phyloP scores from a whole-genome alignment of 2,888 invertebrate species.

The Lobophora halterata region DNA sequence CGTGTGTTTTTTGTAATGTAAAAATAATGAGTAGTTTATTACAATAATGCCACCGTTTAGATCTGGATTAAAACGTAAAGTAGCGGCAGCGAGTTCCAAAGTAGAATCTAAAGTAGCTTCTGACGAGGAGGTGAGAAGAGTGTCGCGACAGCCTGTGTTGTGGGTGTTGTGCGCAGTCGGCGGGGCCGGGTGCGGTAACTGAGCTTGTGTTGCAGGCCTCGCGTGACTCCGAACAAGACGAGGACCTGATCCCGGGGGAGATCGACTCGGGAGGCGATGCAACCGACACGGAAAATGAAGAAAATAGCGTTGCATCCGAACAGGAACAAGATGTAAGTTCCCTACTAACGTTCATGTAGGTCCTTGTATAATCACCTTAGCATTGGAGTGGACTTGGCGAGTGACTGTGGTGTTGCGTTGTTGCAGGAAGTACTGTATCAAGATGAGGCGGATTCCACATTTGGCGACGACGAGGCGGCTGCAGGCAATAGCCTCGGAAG shows the following conservation, averaged over 20 bases:
- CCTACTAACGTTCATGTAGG: not conserved
- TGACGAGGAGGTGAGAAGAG: constrained; percentile 41
- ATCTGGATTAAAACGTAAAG: constrained; percentile 65
- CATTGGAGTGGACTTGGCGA: too few relatives aligned
- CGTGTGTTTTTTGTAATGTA: constrained; percentile 7
- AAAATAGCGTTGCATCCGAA: constrained; percentile 62
- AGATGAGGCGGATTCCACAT: constrained; percentile 76
- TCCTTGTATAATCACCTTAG: too few relatives aligned
- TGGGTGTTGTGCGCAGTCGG: too few relatives aligned
- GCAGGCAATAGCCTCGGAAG: constrained; percentile 34
- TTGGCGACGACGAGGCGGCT: constrained; percentile 49
- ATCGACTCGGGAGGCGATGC: constrained; percentile 52
- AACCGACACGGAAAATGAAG: constrained; percentile 67
- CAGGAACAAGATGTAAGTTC: constrained; percentile 66
- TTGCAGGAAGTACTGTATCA: constrained; percentile 75
- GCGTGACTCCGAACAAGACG: constrained; percentile 36
- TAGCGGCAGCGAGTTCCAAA: constrained; percentile 33
- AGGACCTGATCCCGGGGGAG: constrained; percentile 49
- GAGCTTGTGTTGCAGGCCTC: constrained; percentile 9
- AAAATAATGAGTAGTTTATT: constrained; percentile 14
- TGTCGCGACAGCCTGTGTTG: constrained; percentile 2
- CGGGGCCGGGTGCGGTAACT: too few relatives aligned
- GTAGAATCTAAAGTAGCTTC: constrained; percentile 24
- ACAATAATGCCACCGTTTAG: constrained; percentile 64
- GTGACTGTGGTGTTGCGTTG: too few relatives aligned